Evolutionary conservation across 2,113 vertebrate genomes (phyloP), one percentile per base, ranked within the genome.

Genomic region (Hassar affinis): DNA sequence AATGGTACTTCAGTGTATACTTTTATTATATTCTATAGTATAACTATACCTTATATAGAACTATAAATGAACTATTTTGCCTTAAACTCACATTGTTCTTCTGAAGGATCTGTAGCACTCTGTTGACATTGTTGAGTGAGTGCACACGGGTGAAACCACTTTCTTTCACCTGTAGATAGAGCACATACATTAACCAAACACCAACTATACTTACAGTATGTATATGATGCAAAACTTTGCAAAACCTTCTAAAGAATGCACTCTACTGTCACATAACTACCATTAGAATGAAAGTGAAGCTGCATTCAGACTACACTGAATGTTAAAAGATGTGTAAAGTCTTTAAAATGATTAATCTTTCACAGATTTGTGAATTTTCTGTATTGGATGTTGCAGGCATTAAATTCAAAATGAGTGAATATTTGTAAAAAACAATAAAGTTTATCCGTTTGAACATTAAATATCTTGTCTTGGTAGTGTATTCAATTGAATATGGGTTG

Each of bases 111-210:
- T 95, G 95, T 86, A 99, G 95, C 87, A 97, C 98, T 81, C 97
- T 96, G 94, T 99, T 99, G 92, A 99, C 97, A 95, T 99, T 99
- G 93, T 99, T 99, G 89, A 99, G 93, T 66, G 97, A 96, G 90
- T 99, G 98, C 92, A 99, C 98, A 85, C 96, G 96, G 35, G 97
- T 96, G 91, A 96, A 95, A 85, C 98, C 98, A 88, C 94, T 98
- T 93, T 99, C 98, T 93, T 97, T 99, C 89, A 95, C 95, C 98
- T 99, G 86, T 33, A 92, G 90, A 89, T 69, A 90, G 42, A 90
- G 91, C 78, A 51, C 56, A 93, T 85, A 88, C 47, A 38, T 57
- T 11, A 33, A 77, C 9, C n/a, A 11, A 68, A 45, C 22, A 71
- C 68, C 45, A 25, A 25, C 38, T 38, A 68, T n/a, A 27, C 5